A percentile compares a stretch with the other conserved stretches of the same genome.
Conservation (phyloP, 2,797 vertebrate genomes). For the Enoplosus armatus region DNA sequence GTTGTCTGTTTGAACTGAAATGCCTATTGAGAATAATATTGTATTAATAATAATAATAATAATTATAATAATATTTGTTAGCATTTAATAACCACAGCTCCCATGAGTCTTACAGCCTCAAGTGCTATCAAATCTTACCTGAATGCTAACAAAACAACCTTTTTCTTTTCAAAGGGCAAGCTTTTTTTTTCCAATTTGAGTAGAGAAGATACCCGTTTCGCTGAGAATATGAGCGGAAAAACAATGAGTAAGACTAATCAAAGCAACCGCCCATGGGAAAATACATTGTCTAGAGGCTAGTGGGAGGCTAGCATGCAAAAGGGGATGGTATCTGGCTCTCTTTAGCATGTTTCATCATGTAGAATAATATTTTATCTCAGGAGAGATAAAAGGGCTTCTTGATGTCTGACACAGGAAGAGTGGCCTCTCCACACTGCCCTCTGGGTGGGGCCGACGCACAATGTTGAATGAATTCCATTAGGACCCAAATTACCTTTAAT, state of each 20-base stretch:
- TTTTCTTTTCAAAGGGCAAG: neutral
- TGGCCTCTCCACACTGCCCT: slow-evolving; percentile 35
- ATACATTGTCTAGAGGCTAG: slow-evolving; percentile 19
- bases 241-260: neutral
- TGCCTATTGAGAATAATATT: neutral
- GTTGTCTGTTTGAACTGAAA: neutral
- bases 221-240: slow-evolving; percentile 2
- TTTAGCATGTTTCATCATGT: slow-evolving; percentile 43
- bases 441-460: slow-evolving; percentile 71
- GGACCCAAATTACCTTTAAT: slow-evolving; percentile 87
- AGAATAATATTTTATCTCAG: slow-evolving; percentile 51
- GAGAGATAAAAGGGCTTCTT: slow-evolving; percentile 59
- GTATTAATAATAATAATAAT: too few species aligned
- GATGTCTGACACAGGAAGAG: slow-evolving; percentile 50
- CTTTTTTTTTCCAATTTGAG: neutral
- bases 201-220: neutral
- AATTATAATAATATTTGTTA: too few species aligned
- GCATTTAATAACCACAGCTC: neutral
- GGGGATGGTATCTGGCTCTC: slow-evolving; percentile 22
- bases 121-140: neutral
- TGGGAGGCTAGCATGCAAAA: slow-evolving; percentile 29
- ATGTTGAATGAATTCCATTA: slow-evolving; percentile 87
- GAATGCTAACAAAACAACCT: neutral
- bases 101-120: neutral
- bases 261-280: neutral